A percentile compares a stretch with the other conserved stretches of the same genome.
phyloP scores from a whole-genome alignment of 2,113 vertebrate species.

The crab-eating macaque (Macaca fascicularis) region DNA sequence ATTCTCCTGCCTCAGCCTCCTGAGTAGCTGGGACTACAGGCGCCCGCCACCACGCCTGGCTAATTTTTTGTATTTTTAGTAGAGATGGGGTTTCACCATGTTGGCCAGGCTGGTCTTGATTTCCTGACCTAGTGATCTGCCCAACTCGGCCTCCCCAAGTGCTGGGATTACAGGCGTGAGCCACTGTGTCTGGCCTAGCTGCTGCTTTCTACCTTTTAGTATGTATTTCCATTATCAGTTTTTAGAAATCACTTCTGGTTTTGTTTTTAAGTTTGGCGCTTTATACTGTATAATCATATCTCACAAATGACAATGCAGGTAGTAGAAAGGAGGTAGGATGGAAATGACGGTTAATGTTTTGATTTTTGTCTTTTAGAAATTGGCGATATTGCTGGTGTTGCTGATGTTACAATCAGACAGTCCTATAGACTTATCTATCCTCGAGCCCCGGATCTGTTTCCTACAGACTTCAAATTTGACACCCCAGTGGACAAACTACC shows the following conservation, averaged over 20 bases:
- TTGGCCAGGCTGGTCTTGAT: too few species aligned
- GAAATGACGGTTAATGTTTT: constrained; percentile 30
- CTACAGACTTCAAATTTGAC: constrained; percentile 98
- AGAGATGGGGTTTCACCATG: too few species aligned
- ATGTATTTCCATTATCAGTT: background rate
- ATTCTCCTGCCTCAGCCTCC: too few species aligned
- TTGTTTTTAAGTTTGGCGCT: background rate
- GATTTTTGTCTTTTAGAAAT: constrained; percentile 89
- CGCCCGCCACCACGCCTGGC: accelerated
- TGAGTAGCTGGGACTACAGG: too few species aligned
- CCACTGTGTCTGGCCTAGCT: background rate
- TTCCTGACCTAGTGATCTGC: too few species aligned
- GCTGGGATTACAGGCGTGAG: too few species aligned
- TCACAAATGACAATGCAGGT: background rate
- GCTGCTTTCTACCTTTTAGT: background rate
- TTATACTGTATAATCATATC: background rate
- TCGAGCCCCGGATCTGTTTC: constrained; percentile 97
- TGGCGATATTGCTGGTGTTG: constrained; percentile 98
- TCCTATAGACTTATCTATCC: constrained; percentile 98
- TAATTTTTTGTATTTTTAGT: too few species aligned
- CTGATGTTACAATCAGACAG: constrained; percentile 98
- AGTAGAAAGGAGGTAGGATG: background rate
- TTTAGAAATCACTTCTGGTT: background rate
- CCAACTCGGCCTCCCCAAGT: too few species aligned
- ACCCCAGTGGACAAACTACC: constrained; percentile 98